These are phyloP conservation scores for Zapus hudsonius DNA, from an alignment of 2,113 vertebrate genomes.

Conservation along the genomic window DNA sequence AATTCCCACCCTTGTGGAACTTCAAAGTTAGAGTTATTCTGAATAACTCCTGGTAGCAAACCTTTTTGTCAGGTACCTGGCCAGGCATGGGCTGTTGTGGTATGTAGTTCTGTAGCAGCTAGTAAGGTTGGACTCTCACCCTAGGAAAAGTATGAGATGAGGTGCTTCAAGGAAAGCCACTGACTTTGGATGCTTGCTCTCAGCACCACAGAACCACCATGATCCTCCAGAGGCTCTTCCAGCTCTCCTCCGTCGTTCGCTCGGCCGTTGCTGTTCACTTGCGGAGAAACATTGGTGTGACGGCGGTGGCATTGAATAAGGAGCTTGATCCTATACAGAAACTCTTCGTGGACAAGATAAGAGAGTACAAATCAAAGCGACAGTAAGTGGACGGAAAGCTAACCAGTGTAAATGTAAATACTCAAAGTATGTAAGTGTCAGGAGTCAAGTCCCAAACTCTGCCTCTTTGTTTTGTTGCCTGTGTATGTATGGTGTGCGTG, in stretches of 20 bases:
- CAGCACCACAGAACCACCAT: slow-evolving; percentile 84
- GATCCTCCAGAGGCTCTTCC: slow-evolving; percentile 89
- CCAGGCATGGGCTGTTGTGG: neutral
- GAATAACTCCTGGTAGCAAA: neutral
- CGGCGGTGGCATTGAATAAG: slow-evolving; percentile 91
- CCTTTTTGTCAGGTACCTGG: neutral
- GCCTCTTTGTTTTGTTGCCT: neutral
- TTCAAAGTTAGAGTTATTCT: neutral
- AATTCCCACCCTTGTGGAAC: neutral
- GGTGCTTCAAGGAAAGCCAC: neutral
- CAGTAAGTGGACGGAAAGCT: slow-evolving; percentile 87
- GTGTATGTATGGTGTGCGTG: too few species aligned
- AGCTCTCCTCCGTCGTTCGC: slow-evolving; percentile 87
- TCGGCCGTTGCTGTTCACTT: slow-evolving; percentile 85
- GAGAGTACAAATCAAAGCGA: slow-evolving; percentile 94
- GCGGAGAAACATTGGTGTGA: slow-evolving; percentile 94
- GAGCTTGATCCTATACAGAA: slow-evolving; percentile 96
- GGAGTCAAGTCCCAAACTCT: neutral
- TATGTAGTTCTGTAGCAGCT: neutral
- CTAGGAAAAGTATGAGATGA: neutral
- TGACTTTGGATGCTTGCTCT: neutral
- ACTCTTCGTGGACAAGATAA: slow-evolving; percentile 97
- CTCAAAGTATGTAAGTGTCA: neutral
- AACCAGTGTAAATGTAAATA: neutral
- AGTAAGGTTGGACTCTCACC: neutral